Evolutionary conservation across 2,113 vertebrate genomes (phyloP).

Genomic region (Cavia porcellus): DNA sequence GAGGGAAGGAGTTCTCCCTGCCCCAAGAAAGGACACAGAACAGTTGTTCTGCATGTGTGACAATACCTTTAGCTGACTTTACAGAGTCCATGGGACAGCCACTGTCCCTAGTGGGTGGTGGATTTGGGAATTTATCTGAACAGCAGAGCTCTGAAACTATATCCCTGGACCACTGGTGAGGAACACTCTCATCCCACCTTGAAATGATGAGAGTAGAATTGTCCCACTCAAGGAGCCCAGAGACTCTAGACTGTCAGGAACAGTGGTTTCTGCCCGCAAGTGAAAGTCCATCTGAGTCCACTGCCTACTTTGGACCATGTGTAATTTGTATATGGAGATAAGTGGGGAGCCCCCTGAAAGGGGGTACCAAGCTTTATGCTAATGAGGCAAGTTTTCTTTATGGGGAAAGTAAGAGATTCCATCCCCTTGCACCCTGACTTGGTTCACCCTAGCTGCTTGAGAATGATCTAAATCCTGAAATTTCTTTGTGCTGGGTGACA

Average conservation of each 20-base stretch:
- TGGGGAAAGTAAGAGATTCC: background rate
- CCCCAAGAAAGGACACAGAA: background rate
- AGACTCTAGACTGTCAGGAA: background rate
- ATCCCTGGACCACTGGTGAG: background rate
- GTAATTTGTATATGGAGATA: background rate
- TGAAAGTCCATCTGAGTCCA: background rate
- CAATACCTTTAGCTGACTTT: background rate
- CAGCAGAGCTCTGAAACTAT: background rate
- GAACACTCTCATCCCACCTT: background rate
- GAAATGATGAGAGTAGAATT: background rate
- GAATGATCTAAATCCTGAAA: background rate
- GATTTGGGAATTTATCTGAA: background rate
- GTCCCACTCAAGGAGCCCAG: background rate
- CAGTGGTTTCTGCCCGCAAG: background rate
- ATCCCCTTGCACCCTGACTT: background rate
- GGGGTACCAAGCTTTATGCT: background rate
- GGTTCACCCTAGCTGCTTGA: background rate
- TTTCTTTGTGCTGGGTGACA: background rate
- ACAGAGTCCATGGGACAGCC: background rate
- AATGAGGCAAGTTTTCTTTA: background rate
- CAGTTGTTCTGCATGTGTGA: background rate
- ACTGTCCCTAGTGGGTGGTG: too few species aligned
- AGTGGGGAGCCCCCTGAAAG: background rate
- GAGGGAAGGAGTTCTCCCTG: background rate
- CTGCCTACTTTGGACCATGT: background rate